Evolutionary conservation across 2,797 vertebrate species (phyloP).

Genomic region (Pipistrellus nathusii): DNA sequence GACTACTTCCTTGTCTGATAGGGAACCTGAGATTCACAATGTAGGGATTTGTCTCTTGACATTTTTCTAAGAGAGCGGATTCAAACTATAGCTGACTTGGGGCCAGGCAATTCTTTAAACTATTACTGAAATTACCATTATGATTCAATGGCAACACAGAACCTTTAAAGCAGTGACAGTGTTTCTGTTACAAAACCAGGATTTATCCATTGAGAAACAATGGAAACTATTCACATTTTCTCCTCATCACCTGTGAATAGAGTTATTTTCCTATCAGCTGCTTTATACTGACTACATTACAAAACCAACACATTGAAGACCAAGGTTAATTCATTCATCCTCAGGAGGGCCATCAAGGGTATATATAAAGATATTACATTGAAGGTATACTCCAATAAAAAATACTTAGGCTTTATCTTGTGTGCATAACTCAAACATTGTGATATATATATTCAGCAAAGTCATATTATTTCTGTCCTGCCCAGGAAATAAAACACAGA

Average conservation of each 20-base stretch:
- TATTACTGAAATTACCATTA: background rate
- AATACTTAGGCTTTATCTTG: slow-evolving; percentile 77
- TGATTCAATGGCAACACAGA: background rate
- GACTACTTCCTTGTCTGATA: background rate
- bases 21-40: background rate
- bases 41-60: background rate
- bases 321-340: slow-evolving; percentile 72
- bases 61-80: background rate
- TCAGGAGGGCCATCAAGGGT: slow-evolving; percentile 67
- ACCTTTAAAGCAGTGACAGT: background rate
- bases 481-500: slow-evolving; percentile 67
- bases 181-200: background rate
- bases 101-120: accelerated
- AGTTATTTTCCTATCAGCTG: slow-evolving; percentile 62
- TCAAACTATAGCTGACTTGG: background rate
- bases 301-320: slow-evolving; percentile 33
- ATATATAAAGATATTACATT: slow-evolving; percentile 61
- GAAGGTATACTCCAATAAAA: slow-evolving; percentile 66
- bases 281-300: slow-evolving; percentile 35
- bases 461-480: slow-evolving; percentile 61
- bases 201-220: slow-evolving; percentile 55
- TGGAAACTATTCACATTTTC: background rate
- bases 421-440: slow-evolving; percentile 59
- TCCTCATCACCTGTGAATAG: background rate
- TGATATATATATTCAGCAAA: slow-evolving; percentile 58